Base-by-base conservation (phyloP, 2,888 invertebrate species). In the Sesamia inferens region DNA sequence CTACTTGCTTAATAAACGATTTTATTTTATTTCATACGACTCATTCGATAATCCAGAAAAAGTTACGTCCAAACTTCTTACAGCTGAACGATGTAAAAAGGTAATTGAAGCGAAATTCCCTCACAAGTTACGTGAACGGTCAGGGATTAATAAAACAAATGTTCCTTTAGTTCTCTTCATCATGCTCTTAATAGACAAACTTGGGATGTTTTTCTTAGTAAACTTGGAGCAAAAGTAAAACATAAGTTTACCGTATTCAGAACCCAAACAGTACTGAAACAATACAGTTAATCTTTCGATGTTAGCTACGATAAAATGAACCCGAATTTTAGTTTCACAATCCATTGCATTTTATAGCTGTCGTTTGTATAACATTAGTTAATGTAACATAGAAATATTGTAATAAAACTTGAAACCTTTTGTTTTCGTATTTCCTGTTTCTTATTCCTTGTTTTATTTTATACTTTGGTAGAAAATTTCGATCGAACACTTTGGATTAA, bases 111-210 rank as follows among this genome's bases (percentile, higher is more conserved):
- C 62, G 59, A 71, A 81, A 80, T 84, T 80, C 69, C 68, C 70
- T 51, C 63, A 51, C 74, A 70, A 84, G 65, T 82, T 73, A 55
- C 71, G 64, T 44, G 59, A 62, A 81, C 61, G 74, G 68, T 64
- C 59, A 74, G 85, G 66, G 76, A 82, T 84, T 81, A 86, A 86
- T 76, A 78, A 81, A 86, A 86, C 77, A 76, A 85, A 82, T 79
- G 85, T 74, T 82, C 47, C 74, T 63, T 54, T 47, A 71, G 74
- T 74, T 76, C 79, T 78, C 77, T 86, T 74, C 77, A 84, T 85
- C 82, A 82, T 79, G 55, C 57, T 77, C 77, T 68, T 84, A 85
- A 84, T 84, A 85, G 79, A 86, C 74, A 79, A 85, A 85, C 84
- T 85, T 85, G 70, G 65, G 62, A 70, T 86, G 84, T 85, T 86